Percentiles rank a stretch among this genome's conserved stretches.
Conservation (phyloP, 1,140 invertebrate genomes). For the Arctopsyche grandis region DNA sequence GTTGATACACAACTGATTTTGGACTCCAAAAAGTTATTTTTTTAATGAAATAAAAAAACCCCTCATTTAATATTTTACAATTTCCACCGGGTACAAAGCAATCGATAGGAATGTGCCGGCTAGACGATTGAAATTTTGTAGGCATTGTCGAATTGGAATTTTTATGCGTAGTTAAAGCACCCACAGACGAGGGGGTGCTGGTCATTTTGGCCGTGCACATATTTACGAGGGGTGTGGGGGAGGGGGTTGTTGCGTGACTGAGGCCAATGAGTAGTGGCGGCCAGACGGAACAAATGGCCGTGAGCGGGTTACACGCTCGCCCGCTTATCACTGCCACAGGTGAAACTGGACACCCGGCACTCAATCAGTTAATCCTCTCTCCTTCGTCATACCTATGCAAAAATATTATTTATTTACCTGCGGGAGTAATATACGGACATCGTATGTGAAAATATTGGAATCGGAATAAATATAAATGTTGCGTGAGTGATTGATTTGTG, state of each 20-base stretch:
- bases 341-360: constrained; percentile 29
- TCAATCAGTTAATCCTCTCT: constrained; percentile 22
- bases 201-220: no score
- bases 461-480: no score
- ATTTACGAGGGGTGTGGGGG: not conserved
- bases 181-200: not conserved
- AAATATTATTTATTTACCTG: no score
- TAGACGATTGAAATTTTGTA: not conserved
- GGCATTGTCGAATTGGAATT: not conserved
- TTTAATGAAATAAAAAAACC: no score
- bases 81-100: no score
- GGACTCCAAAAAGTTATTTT: no score
- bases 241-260: constrained; percentile 19
- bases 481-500: no score
- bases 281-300: constrained; percentile 19
- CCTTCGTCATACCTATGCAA: not conserved
- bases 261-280: constrained; percentile 2
- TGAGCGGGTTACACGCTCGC: not conserved
- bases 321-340: constrained; percentile 28
- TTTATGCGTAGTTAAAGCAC: not conserved
- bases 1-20: no score
- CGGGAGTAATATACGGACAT: no score
- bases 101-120: not conserved
- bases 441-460: no score
- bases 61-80: no score